Evolutionary conservation across 2,113 vertebrate species (phyloP).

Genomic region (Aspidoscelis tigris): DNA sequence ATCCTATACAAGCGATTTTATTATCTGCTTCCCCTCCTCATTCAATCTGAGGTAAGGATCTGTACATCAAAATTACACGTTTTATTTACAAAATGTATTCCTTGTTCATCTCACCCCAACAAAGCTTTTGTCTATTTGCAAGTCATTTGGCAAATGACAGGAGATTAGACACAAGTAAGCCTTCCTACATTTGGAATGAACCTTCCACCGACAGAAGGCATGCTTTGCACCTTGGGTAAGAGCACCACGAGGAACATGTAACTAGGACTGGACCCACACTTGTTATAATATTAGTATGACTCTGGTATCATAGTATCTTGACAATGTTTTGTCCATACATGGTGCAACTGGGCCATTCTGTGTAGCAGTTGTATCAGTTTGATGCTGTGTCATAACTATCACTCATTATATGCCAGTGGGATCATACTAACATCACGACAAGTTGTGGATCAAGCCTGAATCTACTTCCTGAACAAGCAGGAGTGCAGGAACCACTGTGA

Average conservation of each 20-base stretch:
- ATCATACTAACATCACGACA: no score
- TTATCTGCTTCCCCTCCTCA: slow-evolving; percentile 68
- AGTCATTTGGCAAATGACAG: slow-evolving; percentile 84
- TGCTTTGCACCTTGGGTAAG: not conserved
- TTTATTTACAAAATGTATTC: slow-evolving; percentile 73
- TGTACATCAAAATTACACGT: slow-evolving; percentile 83
- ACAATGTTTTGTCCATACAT: no score
- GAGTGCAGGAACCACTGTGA: not conserved
- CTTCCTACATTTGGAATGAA: not conserved
- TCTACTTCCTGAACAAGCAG: not conserved
- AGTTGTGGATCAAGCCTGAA: no score
- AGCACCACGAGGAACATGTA: not conserved
- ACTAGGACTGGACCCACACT: not conserved
- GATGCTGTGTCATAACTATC: no score
- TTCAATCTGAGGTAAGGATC: slow-evolving; percentile 86
- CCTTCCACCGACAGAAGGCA: not conserved
- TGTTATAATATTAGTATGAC: no score
- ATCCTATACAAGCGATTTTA: slow-evolving; percentile 77
- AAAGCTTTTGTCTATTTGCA: slow-evolving; percentile 65
- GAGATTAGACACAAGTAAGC: slow-evolving; percentile 47
- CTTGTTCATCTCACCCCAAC: slow-evolving; percentile 8
- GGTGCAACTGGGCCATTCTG: no score
- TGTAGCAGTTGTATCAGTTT: no score
- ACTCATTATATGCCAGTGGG: not conserved
- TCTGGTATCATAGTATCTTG: no score